Base-by-base conservation (phyloP, 2,113 vertebrate species). In the Sula dactylatra region DNA sequence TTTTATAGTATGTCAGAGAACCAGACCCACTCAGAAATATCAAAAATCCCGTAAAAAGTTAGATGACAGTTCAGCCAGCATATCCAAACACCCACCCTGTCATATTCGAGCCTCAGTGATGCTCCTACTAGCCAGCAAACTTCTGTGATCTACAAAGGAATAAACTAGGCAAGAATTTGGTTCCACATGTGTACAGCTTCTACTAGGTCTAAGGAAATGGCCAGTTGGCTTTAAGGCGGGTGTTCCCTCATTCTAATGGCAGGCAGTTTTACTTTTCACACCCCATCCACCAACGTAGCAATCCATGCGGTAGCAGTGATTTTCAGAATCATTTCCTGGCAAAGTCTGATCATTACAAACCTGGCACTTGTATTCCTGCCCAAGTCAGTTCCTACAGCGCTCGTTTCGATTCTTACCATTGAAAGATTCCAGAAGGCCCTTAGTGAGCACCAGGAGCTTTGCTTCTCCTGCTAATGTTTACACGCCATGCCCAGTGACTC, bases 141-240 rank as follows among this genome's bases (percentile, higher is more conserved):
- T 14, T 42, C 50, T 34, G 40, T 6, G 44, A 36, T 40, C 55
- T 58, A 8, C 67, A 40, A 61, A 61, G 31, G 49, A 59, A 34
- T 36, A 65, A 84, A 54, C 0, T 2, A 50, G 44, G 34, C 10
- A 25, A 81, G 34, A 76, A 52, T 36, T 13, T 11, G 25, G 34
- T 44, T 47, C 59, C 21, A 34, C 31, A 6, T 2, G 36, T 21
- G 11, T 1, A 21, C 44, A 32, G 7, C 40, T 18, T 11, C 49
- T 20, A 4, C 5, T 2, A 32, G 26, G 44, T 8, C 25, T 69
- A 18, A 64, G 62, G 49, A 29, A 64, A 52, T 0, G 2, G 6
- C 18, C 38, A 9, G 42, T 10, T 72, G 18, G 25, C 59, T 34
- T 18, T 2, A 25, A 24, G 24, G 8, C 1, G 4, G 16, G 11